Base-by-base conservation (phyloP, 2,888 invertebrate genomes). In the Pterostichus niger region DNA sequence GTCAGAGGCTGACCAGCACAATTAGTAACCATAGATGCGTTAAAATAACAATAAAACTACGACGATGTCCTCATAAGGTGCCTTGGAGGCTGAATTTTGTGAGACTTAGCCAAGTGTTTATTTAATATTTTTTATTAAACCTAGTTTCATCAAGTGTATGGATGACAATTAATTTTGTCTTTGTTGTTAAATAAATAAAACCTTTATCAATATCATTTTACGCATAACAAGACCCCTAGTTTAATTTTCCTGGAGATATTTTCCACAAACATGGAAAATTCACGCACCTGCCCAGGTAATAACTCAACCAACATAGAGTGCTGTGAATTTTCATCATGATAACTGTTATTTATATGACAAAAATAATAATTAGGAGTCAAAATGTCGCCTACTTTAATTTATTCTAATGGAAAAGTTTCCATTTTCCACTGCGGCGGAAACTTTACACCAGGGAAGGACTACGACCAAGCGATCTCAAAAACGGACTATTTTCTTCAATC, bases 321-420 rank as follows among this genome's bases (percentile, higher is more conserved):
- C 64, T 64, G 64, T 64, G 64, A 64, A 64, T 64, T 64, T 64
- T 64, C 64, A 77, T 54, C 77, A 77, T 9, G 61, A 61, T 78
- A 78, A 78, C 40, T 61, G 78, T 78, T 61, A 78, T 61, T 59
- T 78, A 78, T 77, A 77, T 31, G 52, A 40, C 17, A 13, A 78
- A 75, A 78, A 78, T 78, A 59, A 78, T 78, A 78, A 78, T 78
- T 78, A 78, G 78, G 61, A 44, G 61, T 78, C 44, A 61, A 78
- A 78, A 78, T 17, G 61, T 78, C 61, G 44, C 46, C 15, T 54
- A 54, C 15, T 61, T 59, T 78, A 78, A 78, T 59, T 78, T 78
- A 78, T 78, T 44, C 78, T 78, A 78, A 78, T 78, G 78, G 78
- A 61, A 78, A 78, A 78, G 78, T 78, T 78, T 46, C n/a, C 71